Evolutionary conservation across 2,888 invertebrate genomes (phyloP).

Genomic region (Drosophila infuscata): DNA sequence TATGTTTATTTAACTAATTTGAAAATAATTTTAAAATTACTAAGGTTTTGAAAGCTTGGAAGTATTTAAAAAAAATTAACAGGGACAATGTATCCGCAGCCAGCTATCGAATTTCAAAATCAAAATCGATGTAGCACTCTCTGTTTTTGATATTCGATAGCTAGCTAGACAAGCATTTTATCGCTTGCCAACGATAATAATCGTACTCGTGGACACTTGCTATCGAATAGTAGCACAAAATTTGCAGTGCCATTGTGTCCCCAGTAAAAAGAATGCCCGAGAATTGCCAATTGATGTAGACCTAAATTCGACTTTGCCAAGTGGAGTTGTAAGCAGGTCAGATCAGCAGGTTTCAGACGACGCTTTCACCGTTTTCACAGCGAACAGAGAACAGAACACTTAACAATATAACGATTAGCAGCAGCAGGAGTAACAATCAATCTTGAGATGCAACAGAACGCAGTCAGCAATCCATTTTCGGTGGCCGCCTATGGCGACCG

Average conservation of each 20-base stretch:
- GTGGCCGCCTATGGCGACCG: slow-evolving; percentile 82
- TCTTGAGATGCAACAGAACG: slow-evolving; percentile 68
- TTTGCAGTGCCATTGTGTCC: slow-evolving; percentile 51
- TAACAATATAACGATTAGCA: slow-evolving; percentile 17
- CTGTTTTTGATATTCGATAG: not conserved
- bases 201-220: slow-evolving; percentile 58
- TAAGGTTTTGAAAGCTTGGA: not conserved
- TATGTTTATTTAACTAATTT: not conserved
- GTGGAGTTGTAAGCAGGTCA: slow-evolving; percentile 41
- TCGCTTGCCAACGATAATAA: slow-evolving; percentile 44
- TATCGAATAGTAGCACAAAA: slow-evolving; percentile 45
- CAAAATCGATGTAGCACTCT: not conserved
- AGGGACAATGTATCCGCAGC: not conserved
- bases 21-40: not conserved
- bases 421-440: slow-evolving; percentile 10
- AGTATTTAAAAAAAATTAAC: not conserved
- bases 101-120: not conserved
- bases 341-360: slow-evolving; percentile 50
- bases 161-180: not conserved
- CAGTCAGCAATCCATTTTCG: slow-evolving; percentile 73
- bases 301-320: slow-evolving; percentile 45
- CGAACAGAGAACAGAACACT: slow-evolving; percentile 4
- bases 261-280: slow-evolving; percentile 34
- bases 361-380: slow-evolving; percentile 37
- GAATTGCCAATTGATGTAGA: slow-evolving; percentile 55